Percentiles rank a stretch among this genome's conserved stretches.
Evolutionary conservation across 2,113 vertebrate genomes (phyloP).

Genomic region (Tricholaema leucomelas): DNA sequence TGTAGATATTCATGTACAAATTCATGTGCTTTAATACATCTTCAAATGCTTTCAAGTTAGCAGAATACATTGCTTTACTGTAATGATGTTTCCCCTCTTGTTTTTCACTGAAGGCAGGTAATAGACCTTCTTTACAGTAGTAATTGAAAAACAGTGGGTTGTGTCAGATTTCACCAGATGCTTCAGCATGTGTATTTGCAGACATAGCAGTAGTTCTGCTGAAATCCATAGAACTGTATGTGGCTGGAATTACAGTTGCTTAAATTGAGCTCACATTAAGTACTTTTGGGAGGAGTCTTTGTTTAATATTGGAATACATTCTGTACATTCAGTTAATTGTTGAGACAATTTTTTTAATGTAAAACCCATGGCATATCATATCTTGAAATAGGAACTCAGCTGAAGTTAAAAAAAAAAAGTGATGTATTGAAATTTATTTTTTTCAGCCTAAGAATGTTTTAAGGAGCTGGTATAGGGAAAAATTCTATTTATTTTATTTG

Average conservation of each 20-base stretch:
- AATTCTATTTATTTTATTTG: background rate
- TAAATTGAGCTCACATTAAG: background rate
- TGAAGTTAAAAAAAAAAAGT: background rate
- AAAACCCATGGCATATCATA: background rate
- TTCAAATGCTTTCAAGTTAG: background rate
- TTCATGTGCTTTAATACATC: background rate
- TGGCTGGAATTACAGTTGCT: background rate
- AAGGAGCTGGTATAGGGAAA: background rate
- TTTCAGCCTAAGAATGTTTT: background rate
- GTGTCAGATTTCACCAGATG: background rate
- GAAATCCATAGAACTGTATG: background rate
- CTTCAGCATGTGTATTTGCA: background rate
- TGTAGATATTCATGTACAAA: too few species aligned
- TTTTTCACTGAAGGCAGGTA: background rate
- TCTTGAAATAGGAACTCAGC: background rate
- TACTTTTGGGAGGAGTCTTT: background rate
- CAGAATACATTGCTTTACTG: background rate
- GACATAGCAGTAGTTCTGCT: background rate
- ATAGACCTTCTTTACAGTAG: background rate
- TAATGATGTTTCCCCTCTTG: background rate
- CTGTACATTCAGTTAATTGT: background rate
- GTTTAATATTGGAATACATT: background rate
- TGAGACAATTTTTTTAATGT: background rate
- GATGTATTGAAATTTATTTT: background rate
- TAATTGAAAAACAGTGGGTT: background rate